A percentile compares a stretch with the other conserved stretches of the same genome.
These are phyloP conservation scores for Araneus ventricosus DNA, from an alignment of 1,140 invertebrate species.

Conservation along the genomic window DNA sequence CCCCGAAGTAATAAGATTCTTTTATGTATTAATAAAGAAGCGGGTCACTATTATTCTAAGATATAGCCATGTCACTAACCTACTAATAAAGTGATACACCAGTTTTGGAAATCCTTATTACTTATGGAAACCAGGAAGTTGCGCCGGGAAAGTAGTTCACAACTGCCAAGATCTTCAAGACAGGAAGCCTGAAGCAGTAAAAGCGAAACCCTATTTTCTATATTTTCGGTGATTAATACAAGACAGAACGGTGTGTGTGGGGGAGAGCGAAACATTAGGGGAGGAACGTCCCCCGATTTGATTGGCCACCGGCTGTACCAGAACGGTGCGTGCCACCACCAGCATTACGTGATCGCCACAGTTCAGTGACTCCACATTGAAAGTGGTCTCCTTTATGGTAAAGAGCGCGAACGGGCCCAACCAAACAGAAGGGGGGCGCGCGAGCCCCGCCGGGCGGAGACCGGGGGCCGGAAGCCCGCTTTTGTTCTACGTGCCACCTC, in stretches of 20 bases:
- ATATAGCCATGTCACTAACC: neutral
- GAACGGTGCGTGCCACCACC: neutral
- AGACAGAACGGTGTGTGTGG: too few species aligned
- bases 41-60: neutral
- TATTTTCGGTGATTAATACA: neutral
- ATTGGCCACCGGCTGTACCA: neutral
- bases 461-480: neutral
- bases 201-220: neutral
- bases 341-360: constrained; percentile 1
- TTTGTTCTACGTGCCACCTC: constrained; percentile 1
- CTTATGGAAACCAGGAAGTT: neutral
- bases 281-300: neutral
- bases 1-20: neutral
- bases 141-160: neutral
- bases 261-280: neutral
- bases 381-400: constrained; percentile 10
- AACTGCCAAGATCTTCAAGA: neutral
- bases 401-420: neutral
- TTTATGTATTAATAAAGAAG: neutral
- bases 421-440: neutral
- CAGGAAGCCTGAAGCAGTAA: neutral
- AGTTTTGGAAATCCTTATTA: neutral
- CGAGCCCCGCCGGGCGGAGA: neutral
- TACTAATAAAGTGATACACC: neutral
- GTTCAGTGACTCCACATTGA: constrained; percentile 42